Conservation (phyloP, 1,140 invertebrate species). For the Drosophila pseudoobscura region DNA sequence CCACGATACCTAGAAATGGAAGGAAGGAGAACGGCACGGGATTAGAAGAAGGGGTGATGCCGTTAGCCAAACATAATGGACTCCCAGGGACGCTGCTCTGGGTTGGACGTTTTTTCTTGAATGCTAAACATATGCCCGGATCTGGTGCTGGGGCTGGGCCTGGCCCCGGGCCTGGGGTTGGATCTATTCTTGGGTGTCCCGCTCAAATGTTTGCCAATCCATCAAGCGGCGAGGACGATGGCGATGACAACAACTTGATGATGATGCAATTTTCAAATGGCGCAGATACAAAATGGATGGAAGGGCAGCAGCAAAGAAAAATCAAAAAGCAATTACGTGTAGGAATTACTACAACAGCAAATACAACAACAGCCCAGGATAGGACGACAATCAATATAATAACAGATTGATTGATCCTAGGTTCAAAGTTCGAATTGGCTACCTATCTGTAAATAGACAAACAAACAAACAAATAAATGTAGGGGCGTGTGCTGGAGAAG, state of each 20-base stretch:
- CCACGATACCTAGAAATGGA: slow-evolving; percentile 88
- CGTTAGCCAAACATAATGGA: slow-evolving; percentile 64
- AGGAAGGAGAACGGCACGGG: slow-evolving; percentile 4
- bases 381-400: slow-evolving; percentile 74
- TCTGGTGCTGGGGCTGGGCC: slow-evolving; percentile 7
- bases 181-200: slow-evolving; percentile 45
- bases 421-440: slow-evolving; percentile 80
- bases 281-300: slow-evolving; percentile 25
- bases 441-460: slow-evolving; percentile 79
- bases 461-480: slow-evolving; percentile 60
- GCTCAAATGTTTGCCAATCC: slow-evolving; percentile 76
- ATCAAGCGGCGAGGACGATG: slow-evolving; percentile 49
- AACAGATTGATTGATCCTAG: slow-evolving; percentile 79
- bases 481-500: slow-evolving; percentile 25
- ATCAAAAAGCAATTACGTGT: slow-evolving; percentile 80
- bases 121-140: slow-evolving; percentile 63
- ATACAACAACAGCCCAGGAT: slow-evolving; percentile 4
- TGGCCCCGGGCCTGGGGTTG: slow-evolving; percentile 19
- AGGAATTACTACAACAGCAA: slow-evolving; percentile 56
- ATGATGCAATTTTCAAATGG: slow-evolving; percentile 74
- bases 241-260: slow-evolving; percentile 68
- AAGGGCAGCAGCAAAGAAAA: slow-evolving; percentile 36
- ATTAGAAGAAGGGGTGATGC: slow-evolving; percentile 28
- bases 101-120: neutral
- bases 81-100: slow-evolving; percentile 31